A percentile compares a stretch with the other conserved stretches of the same genome.
Evolutionary conservation across 2,797 vertebrate genomes (phyloP).

Genomic region (Rousettus madagascariensis): DNA sequence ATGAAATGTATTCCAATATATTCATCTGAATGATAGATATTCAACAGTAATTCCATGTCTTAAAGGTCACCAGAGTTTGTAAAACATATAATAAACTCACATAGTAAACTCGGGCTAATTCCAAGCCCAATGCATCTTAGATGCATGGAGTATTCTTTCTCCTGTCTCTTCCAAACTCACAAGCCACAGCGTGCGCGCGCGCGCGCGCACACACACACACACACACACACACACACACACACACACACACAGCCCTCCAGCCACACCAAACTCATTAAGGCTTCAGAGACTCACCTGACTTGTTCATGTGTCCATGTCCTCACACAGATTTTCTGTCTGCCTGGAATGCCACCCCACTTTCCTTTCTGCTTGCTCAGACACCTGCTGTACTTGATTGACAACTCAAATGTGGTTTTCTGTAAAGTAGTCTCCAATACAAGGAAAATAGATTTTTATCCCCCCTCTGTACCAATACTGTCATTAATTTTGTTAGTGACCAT

Average conservation of each 20-base stretch:
- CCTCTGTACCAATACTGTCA: not conserved
- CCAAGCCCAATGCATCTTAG: not conserved
- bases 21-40: not conserved
- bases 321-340: not conserved
- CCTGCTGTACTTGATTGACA: not conserved
- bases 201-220: no score
- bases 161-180: not conserved
- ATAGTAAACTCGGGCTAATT: not conserved
- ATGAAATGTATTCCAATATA: constrained; percentile 40
- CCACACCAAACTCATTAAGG: not conserved
- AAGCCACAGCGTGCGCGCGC: not conserved
- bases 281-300: not conserved
- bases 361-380: not conserved
- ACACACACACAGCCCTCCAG: not conserved
- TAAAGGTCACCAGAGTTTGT: constrained; percentile 20
- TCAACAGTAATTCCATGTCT: constrained; percentile 21
- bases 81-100: constrained; percentile 1
- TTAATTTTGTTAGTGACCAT: not conserved
- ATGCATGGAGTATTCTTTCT: not conserved
- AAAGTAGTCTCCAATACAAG: not conserved
- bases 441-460: not conserved
- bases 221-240: not conserved
- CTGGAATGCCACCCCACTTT: not conserved
- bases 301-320: not conserved
- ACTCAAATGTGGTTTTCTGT: not conserved